Percentiles rank a stretch among this genome's conserved stretches.
These are phyloP conservation scores for Muschampia plurimacula DNA, from an alignment of 2,888 invertebrate genomes.

Conservation along the genomic window DNA sequence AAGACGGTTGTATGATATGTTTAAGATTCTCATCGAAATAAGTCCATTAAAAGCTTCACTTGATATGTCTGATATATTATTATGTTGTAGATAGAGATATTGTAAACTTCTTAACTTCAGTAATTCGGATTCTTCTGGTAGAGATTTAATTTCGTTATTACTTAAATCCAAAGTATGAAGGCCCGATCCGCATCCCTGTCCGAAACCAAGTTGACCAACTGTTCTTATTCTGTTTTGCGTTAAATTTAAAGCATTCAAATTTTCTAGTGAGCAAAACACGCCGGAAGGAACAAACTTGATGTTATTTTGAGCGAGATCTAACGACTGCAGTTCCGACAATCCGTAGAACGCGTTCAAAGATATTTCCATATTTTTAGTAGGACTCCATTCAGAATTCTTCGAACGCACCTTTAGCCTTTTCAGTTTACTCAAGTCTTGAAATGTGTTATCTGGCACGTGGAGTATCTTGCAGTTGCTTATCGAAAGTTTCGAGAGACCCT, in stretches of 20 bases:
- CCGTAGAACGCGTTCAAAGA: slow-evolving; percentile 90
- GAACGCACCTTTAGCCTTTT: slow-evolving; percentile 92
- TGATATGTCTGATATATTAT: slow-evolving; percentile 92
- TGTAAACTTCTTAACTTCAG: slow-evolving; percentile 91
- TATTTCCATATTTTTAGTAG: slow-evolving; percentile 90
- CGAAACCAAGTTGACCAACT: slow-evolving; percentile 91
- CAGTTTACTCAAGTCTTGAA: slow-evolving; percentile 92
- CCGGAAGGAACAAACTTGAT: slow-evolving; percentile 92
- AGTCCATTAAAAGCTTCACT: slow-evolving; percentile 92
- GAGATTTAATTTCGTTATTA: slow-evolving; percentile 90
- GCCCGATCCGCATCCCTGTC: slow-evolving; percentile 87
- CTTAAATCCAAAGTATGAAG: slow-evolving; percentile 93
- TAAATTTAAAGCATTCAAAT: slow-evolving; percentile 93
- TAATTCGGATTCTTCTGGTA: slow-evolving; percentile 91
- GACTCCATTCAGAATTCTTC: slow-evolving; percentile 92
- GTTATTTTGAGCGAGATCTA: slow-evolving; percentile 94
- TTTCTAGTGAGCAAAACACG: slow-evolving; percentile 92
- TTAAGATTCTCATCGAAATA: slow-evolving; percentile 91
- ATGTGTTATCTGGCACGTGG: slow-evolving; percentile 90
- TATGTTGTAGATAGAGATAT: slow-evolving; percentile 92
- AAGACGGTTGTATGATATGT: slow-evolving; percentile 94
- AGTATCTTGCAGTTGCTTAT: slow-evolving; percentile 93
- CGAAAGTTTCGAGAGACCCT: slow-evolving; percentile 90
- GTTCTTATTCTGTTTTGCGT: slow-evolving; percentile 93
- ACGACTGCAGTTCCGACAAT: slow-evolving; percentile 91